These are phyloP conservation scores for Melanotus villosus DNA, from an alignment of 2,888 invertebrate species.

Conservation along the genomic window DNA sequence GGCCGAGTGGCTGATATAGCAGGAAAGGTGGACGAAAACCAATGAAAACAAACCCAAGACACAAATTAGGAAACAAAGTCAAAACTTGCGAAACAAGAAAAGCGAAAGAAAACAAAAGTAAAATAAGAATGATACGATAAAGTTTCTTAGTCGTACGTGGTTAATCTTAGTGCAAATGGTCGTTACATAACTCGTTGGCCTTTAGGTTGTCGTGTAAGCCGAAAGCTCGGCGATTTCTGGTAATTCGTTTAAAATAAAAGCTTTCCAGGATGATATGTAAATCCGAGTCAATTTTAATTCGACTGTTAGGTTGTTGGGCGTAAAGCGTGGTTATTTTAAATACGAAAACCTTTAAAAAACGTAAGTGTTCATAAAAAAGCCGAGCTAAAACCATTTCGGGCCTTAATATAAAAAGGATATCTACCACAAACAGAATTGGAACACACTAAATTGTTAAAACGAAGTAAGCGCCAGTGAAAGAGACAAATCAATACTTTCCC, in stretches of 20 bases:
- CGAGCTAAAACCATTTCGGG: slow-evolving; percentile 15
- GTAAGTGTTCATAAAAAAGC: slow-evolving; percentile 18
- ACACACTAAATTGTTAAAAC: slow-evolving; percentile 24
- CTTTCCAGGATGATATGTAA: background rate
- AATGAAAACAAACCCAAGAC: slow-evolving; percentile 30
- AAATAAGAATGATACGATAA: slow-evolving; percentile 32
- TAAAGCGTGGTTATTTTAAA: slow-evolving; percentile 26
- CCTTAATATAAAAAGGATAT: slow-evolving; percentile 24
- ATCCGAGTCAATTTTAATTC: background rate
- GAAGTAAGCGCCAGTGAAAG: slow-evolving; percentile 17
- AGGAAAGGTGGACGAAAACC: slow-evolving; percentile 14
- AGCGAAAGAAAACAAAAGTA: slow-evolving; percentile 31
- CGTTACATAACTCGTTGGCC: background rate
- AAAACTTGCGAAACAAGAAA: slow-evolving; percentile 25
- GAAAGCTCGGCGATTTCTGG: background rate
- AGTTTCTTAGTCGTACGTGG: slow-evolving; percentile 28
- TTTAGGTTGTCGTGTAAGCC: background rate
- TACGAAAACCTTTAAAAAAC: slow-evolving; percentile 2
- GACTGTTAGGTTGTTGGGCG: background rate
- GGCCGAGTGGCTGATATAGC: background rate
- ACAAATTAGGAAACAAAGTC: slow-evolving; percentile 37
- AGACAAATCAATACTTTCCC: slow-evolving; percentile 15
- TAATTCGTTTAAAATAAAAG: slow-evolving; percentile 11
- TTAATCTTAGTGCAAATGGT: slow-evolving; percentile 33
- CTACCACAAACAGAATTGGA: slow-evolving; percentile 24